Percentiles rank a stretch among this genome's conserved stretches.
These are phyloP conservation scores for Athalia circularis DNA, from an alignment of 2,888 invertebrate species.

Conservation along the genomic window DNA sequence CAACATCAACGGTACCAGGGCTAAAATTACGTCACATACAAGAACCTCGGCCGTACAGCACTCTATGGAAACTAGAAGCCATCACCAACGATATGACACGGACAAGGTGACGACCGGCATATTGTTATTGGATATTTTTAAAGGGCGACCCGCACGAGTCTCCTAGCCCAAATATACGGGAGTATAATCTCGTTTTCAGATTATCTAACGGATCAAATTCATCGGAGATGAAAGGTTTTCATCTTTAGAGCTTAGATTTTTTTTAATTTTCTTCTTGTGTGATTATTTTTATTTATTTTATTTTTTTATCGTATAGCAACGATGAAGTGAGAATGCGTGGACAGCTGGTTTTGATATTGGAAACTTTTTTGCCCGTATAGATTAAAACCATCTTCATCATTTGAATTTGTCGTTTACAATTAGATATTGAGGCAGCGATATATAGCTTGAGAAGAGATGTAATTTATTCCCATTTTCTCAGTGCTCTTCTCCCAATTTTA, in stretches of 20 bases:
- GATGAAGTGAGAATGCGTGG: too few species aligned
- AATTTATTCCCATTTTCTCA: conserved; percentile 6
- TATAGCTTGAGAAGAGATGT: background rate
- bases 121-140: background rate
- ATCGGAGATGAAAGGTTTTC: too few species aligned
- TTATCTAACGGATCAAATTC: too few species aligned
- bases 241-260: too few species aligned
- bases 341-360: background rate
- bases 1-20: conserved; percentile 24
- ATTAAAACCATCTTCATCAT: background rate
- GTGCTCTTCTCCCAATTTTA: conserved; percentile 16
- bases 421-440: background rate
- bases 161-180: too few species aligned
- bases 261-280: too few species aligned
- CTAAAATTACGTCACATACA: conserved; percentile 8
- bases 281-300: too few species aligned
- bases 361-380: background rate
- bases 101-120: conserved; percentile 26
- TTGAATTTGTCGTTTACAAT: background rate
- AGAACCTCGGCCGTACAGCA: conserved; percentile 4
- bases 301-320: too few species aligned
- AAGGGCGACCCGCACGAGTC: background rate
- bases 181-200: too few species aligned
- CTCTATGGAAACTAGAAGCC: background rate
- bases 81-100: conserved; percentile 1